Evolutionary conservation across 2,797 vertebrate genomes (phyloP), one percentile per base, ranked within the genome.

Genomic region (Urosaurus nigricauda): DNA sequence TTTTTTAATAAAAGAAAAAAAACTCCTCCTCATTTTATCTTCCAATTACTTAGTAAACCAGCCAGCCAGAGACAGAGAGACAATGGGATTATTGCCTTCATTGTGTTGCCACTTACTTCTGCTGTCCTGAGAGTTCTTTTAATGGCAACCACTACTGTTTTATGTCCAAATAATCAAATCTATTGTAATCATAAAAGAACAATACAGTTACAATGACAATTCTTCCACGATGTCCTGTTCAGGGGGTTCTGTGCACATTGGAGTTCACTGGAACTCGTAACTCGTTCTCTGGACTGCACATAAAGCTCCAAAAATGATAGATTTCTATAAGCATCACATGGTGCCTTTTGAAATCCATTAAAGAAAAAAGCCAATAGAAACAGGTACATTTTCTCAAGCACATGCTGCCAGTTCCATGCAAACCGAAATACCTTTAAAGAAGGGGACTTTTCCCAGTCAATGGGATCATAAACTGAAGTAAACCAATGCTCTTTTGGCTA

Each of bases 151-250:
- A 83, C 86, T 86, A 79, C 83, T 92, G 84, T 90, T 96, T 94
- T 94, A 94, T 94, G 94, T 92, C 92, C 92, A 92, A 95, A 93
- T 93, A 94, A 94, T 95, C 91, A 95, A 96, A 92, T 87, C 85
- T 94, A 91, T 92, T 0, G 8, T 95, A 93, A 95, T 70, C 88
- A 92, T 94, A 93, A 95, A 95, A 92, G 40, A 93, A 32, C 84
- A 87, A 83, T n/a, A 35, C 84, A 91, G 91, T 89, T 90, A 78
- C 91, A 93, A 90, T 73, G 58, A 89, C 93, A 94, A 80, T 88
- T 91, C 83, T 87, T 68, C 81, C 85, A 73, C 79, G 78, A 68
- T 89, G 86, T 75, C 85, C 58, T 87, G 87, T 37, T 89, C 90
- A 86, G 88, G 89, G 43, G 87, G 91, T 88, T 87, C 26, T 40